Evolutionary conservation across 2,797 vertebrate genomes (phyloP), one percentile per base, ranked within the genome.

Genomic region (Neosilurus mollespiculum): DNA sequence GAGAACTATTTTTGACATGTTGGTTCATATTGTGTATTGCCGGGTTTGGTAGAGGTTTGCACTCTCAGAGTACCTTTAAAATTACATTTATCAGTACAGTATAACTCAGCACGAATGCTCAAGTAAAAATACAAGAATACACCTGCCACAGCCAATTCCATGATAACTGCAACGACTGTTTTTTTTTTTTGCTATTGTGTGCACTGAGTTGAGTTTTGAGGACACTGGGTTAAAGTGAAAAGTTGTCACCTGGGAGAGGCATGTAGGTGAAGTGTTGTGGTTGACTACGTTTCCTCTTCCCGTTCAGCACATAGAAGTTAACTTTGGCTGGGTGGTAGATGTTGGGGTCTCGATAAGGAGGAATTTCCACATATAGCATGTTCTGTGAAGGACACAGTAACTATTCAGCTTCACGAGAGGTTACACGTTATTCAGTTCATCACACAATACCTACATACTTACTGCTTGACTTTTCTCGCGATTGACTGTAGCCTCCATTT

Each of bases 381-480:
- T 93, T 98, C 98, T 99, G 87, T 49, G 94, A 84, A 16, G 54
- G 49, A 58, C 9, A 81, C 59, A 78, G 49, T 22, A 34, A 56
- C 2, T 6, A 70, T 66, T 76, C 22, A 86, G 30, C 26, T 30
- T 76, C n/a, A 83, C 49, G 20, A 53, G 26, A 11, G 10, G 24
- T 20, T n/a, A 37, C 37, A 59, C 10, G 8, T 24, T 54, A 11
- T 58, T 77, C 6, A 62, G 20, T 16, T 70, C 12, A 69, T 10
- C 10, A 65, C 9, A 37, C 6, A 12, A 51, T 37, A 53, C 3
- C 14, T 62, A 53, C 72, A 30, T 69, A 95, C 97, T 97, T 92
- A 98, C 98, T 84, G 96, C 90, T 87, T 98, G 97, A 90, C 97
- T 98, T 93, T 98, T 99, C 88, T 97, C 96, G 91, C 96, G 95